Percentiles rank a stretch among this genome's conserved stretches.
phyloP scores from a whole-genome alignment of 2,113 vertebrate genomes.

The Lasiurus borealis region DNA sequence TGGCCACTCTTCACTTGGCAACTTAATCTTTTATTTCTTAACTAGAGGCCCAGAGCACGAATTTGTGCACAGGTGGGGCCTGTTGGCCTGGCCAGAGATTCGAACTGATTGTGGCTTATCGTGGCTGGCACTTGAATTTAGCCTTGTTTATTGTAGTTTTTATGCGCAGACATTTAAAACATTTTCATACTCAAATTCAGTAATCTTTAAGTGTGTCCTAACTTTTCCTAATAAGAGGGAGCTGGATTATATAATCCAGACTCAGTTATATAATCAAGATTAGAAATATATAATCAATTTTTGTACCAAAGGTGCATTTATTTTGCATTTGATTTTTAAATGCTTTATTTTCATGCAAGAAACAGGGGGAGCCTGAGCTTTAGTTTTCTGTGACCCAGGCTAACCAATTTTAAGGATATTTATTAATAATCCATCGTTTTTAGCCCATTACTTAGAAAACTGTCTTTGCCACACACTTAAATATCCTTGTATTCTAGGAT shows the following conservation, averaged over 20 bases:
- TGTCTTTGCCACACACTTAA: not conserved
- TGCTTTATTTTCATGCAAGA: not conserved
- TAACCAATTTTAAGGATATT: not conserved
- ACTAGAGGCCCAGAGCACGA: too few species aligned
- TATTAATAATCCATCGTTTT: not conserved
- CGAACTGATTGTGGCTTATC: too few species aligned
- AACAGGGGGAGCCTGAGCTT: not conserved
- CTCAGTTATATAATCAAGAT: not conserved
- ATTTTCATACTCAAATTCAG: not conserved
- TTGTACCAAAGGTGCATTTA: not conserved
- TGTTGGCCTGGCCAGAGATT: too few species aligned
- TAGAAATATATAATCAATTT: not conserved
- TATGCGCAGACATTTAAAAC: not conserved
- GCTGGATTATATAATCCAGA: not conserved
- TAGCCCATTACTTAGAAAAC: not conserved
- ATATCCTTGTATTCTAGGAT: not conserved
- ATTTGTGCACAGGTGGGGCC: too few species aligned
- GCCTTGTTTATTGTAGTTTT: not conserved
- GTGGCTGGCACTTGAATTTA: not conserved
- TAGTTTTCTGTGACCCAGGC: not conserved
- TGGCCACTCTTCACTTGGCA: too few species aligned
- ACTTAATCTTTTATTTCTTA: too few species aligned
- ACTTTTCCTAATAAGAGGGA: not conserved
- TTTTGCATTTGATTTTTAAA: not conserved
- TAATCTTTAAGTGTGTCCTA: not conserved